Conservation (phyloP, 1,140 invertebrate species). For the Nasonia vitripennis region DNA sequence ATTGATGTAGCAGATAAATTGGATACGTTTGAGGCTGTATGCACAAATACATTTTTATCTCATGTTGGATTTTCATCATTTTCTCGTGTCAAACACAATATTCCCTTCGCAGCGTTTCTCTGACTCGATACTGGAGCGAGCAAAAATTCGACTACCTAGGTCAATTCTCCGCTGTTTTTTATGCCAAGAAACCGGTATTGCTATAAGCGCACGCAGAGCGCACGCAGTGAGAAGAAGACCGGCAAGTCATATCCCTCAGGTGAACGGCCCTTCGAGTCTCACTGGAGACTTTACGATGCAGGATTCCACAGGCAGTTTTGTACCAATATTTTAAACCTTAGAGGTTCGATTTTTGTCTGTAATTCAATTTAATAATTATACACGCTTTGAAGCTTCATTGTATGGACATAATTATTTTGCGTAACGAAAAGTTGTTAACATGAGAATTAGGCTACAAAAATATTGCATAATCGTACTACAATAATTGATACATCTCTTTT, state of each 20-base stretch:
- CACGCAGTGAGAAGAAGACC: background rate
- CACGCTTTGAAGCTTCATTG: too few relatives aligned
- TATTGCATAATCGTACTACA: too few relatives aligned
- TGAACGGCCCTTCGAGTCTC: background rate
- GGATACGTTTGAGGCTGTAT: too few relatives aligned
- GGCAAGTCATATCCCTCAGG: background rate
- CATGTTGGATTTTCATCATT: too few relatives aligned
- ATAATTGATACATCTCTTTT: background rate
- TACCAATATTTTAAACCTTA: background rate
- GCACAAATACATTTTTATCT: too few relatives aligned
- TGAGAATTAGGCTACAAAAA: too few relatives aligned
- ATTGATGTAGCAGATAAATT: too few relatives aligned
- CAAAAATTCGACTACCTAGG: background rate
- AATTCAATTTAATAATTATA: background rate
- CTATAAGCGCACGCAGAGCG: background rate
- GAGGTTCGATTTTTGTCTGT: background rate
- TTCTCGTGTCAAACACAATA: too few relatives aligned
- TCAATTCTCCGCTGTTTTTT: background rate
- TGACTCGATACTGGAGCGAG: background rate
- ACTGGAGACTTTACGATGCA: conserved; percentile 1
- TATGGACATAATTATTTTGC: too few relatives aligned
- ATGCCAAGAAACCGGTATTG: conserved; percentile 7
- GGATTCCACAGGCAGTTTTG: background rate
- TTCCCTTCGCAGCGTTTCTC: background rate
- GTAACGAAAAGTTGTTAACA: background rate